Evolutionary conservation across 1,140 invertebrate species (phyloP).

Genomic region (Anastrepha obliqua): DNA sequence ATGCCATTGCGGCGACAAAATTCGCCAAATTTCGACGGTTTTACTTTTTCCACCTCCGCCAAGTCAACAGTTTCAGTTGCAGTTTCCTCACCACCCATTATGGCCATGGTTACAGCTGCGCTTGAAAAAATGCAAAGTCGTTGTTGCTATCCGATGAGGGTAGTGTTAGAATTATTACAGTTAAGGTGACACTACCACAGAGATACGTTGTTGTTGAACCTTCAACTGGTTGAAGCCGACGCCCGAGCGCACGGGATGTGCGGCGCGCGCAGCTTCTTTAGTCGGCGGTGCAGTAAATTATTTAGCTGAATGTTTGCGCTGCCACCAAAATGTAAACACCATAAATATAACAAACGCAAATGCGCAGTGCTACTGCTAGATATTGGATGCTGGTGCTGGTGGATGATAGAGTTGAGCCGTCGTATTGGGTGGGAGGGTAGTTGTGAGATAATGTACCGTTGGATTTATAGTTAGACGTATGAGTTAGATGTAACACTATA

Average conservation of each 20-base stretch:
- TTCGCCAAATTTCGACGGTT: slow-evolving; percentile 68
- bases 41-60: slow-evolving; percentile 54
- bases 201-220: no score
- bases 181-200: not conserved
- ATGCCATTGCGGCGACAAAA: slow-evolving; percentile 75
- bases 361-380: slow-evolving; percentile 9
- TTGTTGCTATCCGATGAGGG: no score
- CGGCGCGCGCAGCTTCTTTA: not conserved
- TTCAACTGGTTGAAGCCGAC: not conserved
- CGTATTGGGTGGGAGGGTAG: not conserved
- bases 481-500: not conserved
- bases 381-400: not conserved
- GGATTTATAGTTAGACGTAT: not conserved
- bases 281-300: slow-evolving; percentile 16
- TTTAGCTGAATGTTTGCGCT: slow-evolving; percentile 13
- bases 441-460: not conserved
- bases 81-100: slow-evolving; percentile 70
- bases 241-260: not conserved
- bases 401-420: not conserved
- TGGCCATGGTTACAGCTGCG: slow-evolving; percentile 11
- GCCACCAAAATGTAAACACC: slow-evolving; percentile 37
- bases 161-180: not conserved
- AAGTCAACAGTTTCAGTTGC: slow-evolving; percentile 61
- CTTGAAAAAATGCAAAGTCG: not conserved
- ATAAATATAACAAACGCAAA: slow-evolving; percentile 36